Evolutionary conservation across 2,797 vertebrate genomes (phyloP), one percentile per base, ranked within the genome.

Genomic region (Menidia menidia): DNA sequence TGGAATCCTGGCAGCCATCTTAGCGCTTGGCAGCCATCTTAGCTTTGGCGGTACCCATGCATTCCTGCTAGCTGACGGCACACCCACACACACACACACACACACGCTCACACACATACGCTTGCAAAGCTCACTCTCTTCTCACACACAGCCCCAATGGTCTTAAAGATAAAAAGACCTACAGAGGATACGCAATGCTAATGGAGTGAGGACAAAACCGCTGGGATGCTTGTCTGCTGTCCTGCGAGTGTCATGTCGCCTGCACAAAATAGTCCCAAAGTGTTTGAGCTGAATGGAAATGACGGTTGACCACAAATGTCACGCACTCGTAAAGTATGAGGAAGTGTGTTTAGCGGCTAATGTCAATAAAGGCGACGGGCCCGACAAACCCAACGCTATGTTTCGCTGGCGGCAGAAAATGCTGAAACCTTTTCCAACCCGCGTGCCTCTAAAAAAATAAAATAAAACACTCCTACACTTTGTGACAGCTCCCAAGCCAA

Each of bases 21-120:
- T 97, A 96, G 94, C 73, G 92, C 93, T 96, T 97, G 96, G 96
- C 96, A 97, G 95, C 96, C 96, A 97, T 97, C 93, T 97, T 97
- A 96, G 87, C 89, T 94, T 94, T 94, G 95, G 94, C 94, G 94
- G 94, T 92, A 92, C 88, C 84, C 87, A 69, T 90, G 88, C 92
- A 93, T 94, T 94, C 94, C 93, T 92, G 90, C 86, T 93, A 89
- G 93, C 92, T 93, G 86, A 94, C 91, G 80, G 91, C 91, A 87
- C 89, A 75, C 79, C 60, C 87, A 75, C 88, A 68, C 82, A 48
- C 73, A 64, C 75, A 35, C 67, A 64, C 65, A 54, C 67, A 35
- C 71, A 79, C 77, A 70, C 15, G 57, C 75, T 73, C 50, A 64
- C 65, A 54, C 67, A 35, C 71, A 79, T 75, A 70, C 15, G 60